phyloP scores from a whole-genome alignment of 2,888 invertebrate species.

The Polymixis flavicincta region DNA sequence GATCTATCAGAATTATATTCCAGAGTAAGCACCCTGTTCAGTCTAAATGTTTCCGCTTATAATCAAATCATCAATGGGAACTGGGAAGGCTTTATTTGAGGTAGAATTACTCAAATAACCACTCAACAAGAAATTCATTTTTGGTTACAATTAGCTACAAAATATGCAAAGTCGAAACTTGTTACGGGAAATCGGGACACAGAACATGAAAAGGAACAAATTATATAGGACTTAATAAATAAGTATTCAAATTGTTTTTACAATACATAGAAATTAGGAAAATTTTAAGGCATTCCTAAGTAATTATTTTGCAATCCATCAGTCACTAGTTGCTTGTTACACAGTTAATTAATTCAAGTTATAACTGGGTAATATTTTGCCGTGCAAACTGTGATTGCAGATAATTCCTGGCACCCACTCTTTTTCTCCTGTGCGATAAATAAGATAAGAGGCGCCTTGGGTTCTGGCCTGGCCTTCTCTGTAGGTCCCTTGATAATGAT shows the following conservation, averaged over 20 bases:
- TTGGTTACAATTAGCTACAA: not conserved
- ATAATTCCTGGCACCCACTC: not conserved
- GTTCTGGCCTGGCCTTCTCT: not conserved
- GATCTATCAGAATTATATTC: no score
- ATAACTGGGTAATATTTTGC: not conserved
- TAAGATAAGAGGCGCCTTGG: not conserved
- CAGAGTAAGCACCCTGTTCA: no score
- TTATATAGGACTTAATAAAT: no score
- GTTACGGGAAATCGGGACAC: not conserved
- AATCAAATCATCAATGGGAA: slow-evolving; percentile 3
- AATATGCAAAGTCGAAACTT: not conserved
- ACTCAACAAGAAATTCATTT: not conserved
- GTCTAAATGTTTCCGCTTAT: not conserved
- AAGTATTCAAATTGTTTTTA: no score
- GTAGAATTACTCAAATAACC: no score
- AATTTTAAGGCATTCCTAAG: not conserved
- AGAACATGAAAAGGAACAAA: not conserved
- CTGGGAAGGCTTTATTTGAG: not conserved
- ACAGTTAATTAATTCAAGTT: not conserved
- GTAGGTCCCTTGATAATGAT: not conserved
- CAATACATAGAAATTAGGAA: not conserved
- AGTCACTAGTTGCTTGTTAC: not conserved
- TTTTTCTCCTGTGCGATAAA: slow-evolving; percentile 1
- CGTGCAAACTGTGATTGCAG: not conserved
- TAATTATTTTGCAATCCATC: slow-evolving; percentile 2